Evolutionary conservation across 1,140 invertebrate genomes (phyloP).

Genomic region (Musca vetustissima): DNA sequence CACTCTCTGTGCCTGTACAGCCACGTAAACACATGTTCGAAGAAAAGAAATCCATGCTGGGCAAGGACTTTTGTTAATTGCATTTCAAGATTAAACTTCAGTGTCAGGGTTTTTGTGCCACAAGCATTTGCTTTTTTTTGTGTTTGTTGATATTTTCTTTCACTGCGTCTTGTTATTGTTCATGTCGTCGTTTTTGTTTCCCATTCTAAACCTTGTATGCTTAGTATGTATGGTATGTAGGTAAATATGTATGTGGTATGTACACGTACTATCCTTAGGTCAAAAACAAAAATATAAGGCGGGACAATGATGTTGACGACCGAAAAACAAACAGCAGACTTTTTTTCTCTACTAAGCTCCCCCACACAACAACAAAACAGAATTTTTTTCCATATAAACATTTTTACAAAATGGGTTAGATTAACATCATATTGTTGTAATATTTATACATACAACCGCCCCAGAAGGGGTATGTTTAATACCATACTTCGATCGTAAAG

Average conservation of each 20-base stretch:
- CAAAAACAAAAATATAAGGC: slow-evolving; percentile 21
- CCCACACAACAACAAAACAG: background rate
- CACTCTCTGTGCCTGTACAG: no score
- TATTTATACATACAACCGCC: no score
- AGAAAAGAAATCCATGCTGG: no score
- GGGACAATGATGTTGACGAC: background rate
- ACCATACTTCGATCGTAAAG: no score
- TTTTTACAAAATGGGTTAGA: slow-evolving; percentile 10
- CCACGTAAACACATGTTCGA: no score
- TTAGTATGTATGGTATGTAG: background rate
- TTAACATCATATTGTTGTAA: slow-evolving; percentile 12
- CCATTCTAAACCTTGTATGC: slow-evolving; percentile 7
- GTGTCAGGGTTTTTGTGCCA: slow-evolving; percentile 20
- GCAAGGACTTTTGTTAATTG: slow-evolving; percentile 21
- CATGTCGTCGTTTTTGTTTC: background rate
- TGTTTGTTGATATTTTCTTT: slow-evolving; percentile 2
- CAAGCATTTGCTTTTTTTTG: slow-evolving; percentile 16
- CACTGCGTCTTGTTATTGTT: background rate
- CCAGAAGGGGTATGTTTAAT: no score
- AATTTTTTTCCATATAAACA: background rate
- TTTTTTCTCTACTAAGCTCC: no score
- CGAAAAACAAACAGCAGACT: background rate
- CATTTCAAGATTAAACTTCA: slow-evolving; percentile 24
- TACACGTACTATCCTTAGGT: slow-evolving; percentile 1
- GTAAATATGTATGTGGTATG: no score